Conservation (phyloP, 2,797 vertebrate species). For the Synaphobranchus kaupii region DNA sequence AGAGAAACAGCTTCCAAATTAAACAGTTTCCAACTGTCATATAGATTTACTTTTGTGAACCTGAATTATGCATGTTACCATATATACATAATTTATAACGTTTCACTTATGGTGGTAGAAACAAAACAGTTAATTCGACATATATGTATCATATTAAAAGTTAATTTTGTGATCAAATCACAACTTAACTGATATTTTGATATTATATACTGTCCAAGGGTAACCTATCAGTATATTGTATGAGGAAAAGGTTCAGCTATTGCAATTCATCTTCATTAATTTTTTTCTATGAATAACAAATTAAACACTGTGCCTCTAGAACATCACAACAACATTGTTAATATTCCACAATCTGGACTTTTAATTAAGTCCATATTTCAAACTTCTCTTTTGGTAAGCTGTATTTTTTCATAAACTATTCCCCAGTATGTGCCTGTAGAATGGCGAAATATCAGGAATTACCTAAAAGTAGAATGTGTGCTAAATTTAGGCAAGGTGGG, state of each 20-base stretch:
- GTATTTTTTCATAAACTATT: neutral
- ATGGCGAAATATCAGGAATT: neutral
- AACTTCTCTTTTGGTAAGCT: neutral
- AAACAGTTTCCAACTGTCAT: neutral
- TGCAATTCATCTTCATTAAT: slow-evolving; percentile 42
- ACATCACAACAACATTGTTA: neutral
- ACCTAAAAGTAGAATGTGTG: neutral
- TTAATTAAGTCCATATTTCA: slow-evolving; percentile 21
- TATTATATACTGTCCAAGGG: slow-evolving; percentile 24
- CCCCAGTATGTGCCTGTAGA: neutral
- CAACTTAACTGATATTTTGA: neutral
- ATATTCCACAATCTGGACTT: slow-evolving; percentile 15
- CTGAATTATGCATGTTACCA: neutral
- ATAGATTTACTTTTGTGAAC: neutral
- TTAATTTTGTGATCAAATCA: neutral
- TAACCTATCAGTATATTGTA: neutral
- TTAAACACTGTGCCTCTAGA: slow-evolving; percentile 21
- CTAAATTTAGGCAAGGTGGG: neutral
- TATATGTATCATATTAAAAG: neutral
- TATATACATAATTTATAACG: neutral
- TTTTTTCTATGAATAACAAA: slow-evolving; percentile 44
- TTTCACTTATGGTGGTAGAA: no score
- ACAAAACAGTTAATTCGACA: neutral
- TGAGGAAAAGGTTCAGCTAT: neutral
- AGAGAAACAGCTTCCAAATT: neutral